Conservation (phyloP, 2,888 invertebrate species). For the Erpobdella octoculata region DNA sequence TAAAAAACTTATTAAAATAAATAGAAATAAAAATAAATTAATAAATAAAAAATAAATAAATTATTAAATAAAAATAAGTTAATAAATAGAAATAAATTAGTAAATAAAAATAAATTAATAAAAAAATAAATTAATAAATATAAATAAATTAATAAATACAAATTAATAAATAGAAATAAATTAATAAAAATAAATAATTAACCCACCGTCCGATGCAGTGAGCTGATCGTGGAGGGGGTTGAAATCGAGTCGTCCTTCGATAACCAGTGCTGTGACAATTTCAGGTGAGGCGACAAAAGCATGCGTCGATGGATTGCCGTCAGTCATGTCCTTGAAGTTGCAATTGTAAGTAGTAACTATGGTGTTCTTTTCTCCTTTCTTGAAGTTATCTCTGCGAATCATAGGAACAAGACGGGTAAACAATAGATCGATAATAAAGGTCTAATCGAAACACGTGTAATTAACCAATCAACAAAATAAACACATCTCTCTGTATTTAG, state of each 20-base stretch:
- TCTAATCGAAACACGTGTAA: too few relatives aligned
- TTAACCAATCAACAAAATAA: too few relatives aligned
- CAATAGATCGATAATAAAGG: too few relatives aligned
- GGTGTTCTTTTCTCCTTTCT: conserved; percentile 98
- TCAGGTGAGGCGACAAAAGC: conserved; percentile 97
- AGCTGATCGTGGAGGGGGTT: conserved; percentile 82
- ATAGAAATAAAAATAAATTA: too few relatives aligned
- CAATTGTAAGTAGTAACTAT: conserved; percentile 98
- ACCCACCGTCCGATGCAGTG: conserved; percentile 62
- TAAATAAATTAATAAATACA: background rate
- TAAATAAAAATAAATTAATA: too few relatives aligned
- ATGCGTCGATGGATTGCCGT: conserved; percentile 87
- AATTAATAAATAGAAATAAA: background rate
- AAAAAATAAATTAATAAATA: background rate
- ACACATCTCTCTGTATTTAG: too few relatives aligned
- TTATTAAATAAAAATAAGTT: too few relatives aligned
- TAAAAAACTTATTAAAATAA: too few relatives aligned
- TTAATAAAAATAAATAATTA: too few relatives aligned
- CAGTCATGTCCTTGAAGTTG: conserved; percentile 89
- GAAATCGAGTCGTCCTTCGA: conserved; percentile 79
- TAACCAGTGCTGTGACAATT: conserved; percentile 84
- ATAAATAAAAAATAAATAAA: too few relatives aligned
- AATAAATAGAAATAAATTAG: too few relatives aligned
- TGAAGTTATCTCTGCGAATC: conserved; percentile 75
- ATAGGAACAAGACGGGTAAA: too few relatives aligned